A percentile compares a stretch with the other conserved stretches of the same genome.
Evolutionary conservation across 2,113 vertebrate genomes (phyloP).

Genomic region (Cynopterus brachyotis): DNA sequence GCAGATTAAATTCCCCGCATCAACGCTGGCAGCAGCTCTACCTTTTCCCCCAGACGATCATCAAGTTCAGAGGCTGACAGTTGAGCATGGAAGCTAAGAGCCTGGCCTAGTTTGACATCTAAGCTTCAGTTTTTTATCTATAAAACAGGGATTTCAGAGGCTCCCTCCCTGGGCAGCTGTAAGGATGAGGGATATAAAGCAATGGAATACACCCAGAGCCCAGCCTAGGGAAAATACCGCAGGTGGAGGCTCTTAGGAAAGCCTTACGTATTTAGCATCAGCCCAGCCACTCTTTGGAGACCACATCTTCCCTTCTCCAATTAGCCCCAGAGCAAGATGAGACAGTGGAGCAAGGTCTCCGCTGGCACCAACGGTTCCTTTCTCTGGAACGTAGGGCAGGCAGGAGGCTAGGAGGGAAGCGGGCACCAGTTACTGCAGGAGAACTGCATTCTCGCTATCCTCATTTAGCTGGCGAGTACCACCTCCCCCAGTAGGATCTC

Average conservation of each 20-base stretch:
- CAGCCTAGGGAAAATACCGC: neutral
- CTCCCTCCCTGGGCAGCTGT: neutral
- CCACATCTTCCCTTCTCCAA: slow-evolving; percentile 99
- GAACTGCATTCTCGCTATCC: neutral
- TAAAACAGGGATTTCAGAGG: neutral
- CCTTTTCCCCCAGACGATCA: neutral
- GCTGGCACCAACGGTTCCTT: slow-evolving; percentile 97
- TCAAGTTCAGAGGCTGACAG: neutral
- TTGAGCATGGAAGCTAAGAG: neutral
- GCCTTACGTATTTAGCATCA: slow-evolving; percentile 98
- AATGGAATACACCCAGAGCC: accelerated
- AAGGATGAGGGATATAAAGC: neutral
- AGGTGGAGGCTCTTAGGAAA: neutral
- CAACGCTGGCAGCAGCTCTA: neutral
- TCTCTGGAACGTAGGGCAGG: slow-evolving; percentile 96
- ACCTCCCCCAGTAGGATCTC: too few species aligned
- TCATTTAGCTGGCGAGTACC: neutral
- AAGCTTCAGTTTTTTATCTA: neutral
- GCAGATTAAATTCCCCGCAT: neutral
- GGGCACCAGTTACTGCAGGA: neutral
- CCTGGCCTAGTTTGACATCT: neutral
- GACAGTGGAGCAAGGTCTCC: slow-evolving; percentile 97
- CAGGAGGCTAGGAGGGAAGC: slow-evolving; percentile 90
- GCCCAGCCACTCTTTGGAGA: slow-evolving; percentile 99
- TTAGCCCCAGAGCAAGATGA: slow-evolving; percentile 95